Percentiles rank a stretch among this genome's conserved stretches.
These are phyloP conservation scores for Brachyrhaphis roseni DNA, from an alignment of 2,797 vertebrate species.

Conservation along the genomic window DNA sequence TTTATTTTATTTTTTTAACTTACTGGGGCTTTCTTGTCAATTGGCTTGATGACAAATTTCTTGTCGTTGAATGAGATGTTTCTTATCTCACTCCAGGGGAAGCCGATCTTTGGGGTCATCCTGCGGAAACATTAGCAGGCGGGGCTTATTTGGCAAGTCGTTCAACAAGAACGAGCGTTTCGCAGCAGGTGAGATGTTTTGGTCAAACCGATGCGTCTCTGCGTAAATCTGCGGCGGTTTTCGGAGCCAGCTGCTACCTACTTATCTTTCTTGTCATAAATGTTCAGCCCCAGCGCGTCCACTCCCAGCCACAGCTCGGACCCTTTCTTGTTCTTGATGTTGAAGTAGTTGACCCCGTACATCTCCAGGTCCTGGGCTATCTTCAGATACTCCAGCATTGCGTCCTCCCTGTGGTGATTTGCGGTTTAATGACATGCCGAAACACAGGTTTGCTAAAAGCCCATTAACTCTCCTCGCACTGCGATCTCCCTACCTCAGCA, in stretches of 20 bases:
- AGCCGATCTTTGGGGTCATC: constrained; percentile 97
- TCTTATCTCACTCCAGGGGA: constrained; percentile 98
- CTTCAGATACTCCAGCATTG: constrained; percentile 96
- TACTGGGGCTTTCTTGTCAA: constrained; percentile 98
- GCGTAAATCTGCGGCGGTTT: not conserved
- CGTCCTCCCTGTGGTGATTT: constrained; percentile 86
- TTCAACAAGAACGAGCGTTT: not conserved
- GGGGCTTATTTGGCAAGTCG: too few species aligned
- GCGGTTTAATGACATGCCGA: constrained; percentile 15
- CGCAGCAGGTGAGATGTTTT: not conserved
- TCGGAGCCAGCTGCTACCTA: constrained; percentile 55
- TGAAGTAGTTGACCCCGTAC: constrained; percentile 98
- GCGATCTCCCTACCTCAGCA: constrained; percentile 87
- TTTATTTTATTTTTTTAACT: not conserved
- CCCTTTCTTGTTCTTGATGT: constrained; percentile 98
- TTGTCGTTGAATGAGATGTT: constrained; percentile 99
- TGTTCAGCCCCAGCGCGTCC: constrained; percentile 95
- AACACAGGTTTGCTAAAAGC: constrained; percentile 4
- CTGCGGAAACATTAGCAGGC: constrained; percentile 65
- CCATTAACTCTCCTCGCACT: not conserved
- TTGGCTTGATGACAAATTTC: constrained; percentile 98
- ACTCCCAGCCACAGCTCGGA: constrained; percentile 96
- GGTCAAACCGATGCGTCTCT: not conserved
- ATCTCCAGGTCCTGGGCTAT: constrained; percentile 98
- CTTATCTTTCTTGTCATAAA: constrained; percentile 97